A percentile compares a stretch with the other conserved stretches of the same genome.
Conservation (phyloP, 2,797 vertebrate species). For the Melanotaenia trifasciata region DNA sequence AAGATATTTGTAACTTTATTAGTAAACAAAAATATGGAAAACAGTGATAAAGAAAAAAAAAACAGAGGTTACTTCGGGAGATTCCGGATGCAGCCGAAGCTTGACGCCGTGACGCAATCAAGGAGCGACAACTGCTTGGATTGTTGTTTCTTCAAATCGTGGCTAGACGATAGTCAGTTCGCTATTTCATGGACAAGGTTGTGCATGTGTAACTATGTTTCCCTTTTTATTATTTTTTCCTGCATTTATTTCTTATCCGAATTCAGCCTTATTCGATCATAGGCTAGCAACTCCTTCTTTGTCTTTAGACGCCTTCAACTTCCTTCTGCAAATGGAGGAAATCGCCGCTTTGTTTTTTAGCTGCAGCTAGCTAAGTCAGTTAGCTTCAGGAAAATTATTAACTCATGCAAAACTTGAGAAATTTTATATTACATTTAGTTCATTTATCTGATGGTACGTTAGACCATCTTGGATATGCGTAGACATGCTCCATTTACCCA, state of each 20-base stretch:
- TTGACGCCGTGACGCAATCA: slow-evolving; percentile 67
- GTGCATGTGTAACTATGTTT: slow-evolving; percentile 16
- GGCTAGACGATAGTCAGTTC: slow-evolving; percentile 56
- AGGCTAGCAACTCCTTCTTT: not conserved
- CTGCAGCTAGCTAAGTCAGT: slow-evolving; percentile 47
- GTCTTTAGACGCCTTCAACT: slow-evolving; percentile 34
- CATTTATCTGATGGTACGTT: accelerated
- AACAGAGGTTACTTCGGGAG: not conserved
- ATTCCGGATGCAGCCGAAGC: slow-evolving; percentile 25
- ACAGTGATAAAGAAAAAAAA: not conserved
- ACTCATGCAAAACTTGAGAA: slow-evolving; percentile 30
- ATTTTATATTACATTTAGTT: not conserved
- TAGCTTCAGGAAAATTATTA: slow-evolving; percentile 21
- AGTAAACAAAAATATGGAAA: not conserved
- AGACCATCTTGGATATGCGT: not conserved
- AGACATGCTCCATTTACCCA: not conserved
- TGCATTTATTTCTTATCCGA: not conserved
- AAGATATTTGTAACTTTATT: not conserved
- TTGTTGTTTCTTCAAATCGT: slow-evolving; percentile 76
- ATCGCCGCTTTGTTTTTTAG: slow-evolving; percentile 69
- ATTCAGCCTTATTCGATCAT: too few species aligned
- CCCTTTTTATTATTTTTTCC: too few species aligned
- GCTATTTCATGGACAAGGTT: slow-evolving; percentile 67
- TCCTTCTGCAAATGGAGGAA: slow-evolving; percentile 70
- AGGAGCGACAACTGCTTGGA: slow-evolving; percentile 64